Evolutionary conservation across 2,113 vertebrate species (phyloP), one percentile per base, ranked within the genome.

Genomic region (Podarcis cretensis): DNA sequence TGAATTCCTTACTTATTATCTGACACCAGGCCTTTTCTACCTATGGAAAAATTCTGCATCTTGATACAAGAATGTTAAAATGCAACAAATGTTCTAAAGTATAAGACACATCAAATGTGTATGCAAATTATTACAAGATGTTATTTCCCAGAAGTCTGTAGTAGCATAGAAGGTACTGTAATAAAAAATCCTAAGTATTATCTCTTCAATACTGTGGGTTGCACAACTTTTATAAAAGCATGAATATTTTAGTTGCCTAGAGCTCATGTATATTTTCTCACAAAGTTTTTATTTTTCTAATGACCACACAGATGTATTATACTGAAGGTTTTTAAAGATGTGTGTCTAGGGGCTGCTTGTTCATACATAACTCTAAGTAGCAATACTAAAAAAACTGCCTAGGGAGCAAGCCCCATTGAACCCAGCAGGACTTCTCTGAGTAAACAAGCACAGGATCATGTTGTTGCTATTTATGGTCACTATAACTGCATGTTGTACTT

Each of bases 141-240:
- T 73, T 54, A 81, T 80, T 89, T 18, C 54, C 89, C 90, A 79
- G 75, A 43, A 8, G 83, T 27, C 23, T 0, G 1, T 85, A 76
- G 69, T 90, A 6, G 87, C 79, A 74, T 21, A 85, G 6, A 6
- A 48, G 14, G 57, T 48, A 35, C 20, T 59, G 77, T 65, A 85
- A 92, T n/a, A 84, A 43, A 84, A 2, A 68, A 79, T 12, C 57
- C 37, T 68, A 25, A 90, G 76, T 30, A 82, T 79, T 43, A 65
- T 32, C 20, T 54, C 54, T 18, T 85, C 21, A 66, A 4, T 65
- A 66, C 32, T 66, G 10, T 66, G 32, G 63, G 23, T 40, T 40
- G 40, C 63, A 21, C 7, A 69, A 30, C 59, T 63, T 68, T 68
- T 68, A 27, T 74, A 85, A 18, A 32, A 20, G 5, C 48, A 32